Base-by-base conservation (phyloP, 92 coral and sea anemone species). In the Scolanthus callimorphus region DNA sequence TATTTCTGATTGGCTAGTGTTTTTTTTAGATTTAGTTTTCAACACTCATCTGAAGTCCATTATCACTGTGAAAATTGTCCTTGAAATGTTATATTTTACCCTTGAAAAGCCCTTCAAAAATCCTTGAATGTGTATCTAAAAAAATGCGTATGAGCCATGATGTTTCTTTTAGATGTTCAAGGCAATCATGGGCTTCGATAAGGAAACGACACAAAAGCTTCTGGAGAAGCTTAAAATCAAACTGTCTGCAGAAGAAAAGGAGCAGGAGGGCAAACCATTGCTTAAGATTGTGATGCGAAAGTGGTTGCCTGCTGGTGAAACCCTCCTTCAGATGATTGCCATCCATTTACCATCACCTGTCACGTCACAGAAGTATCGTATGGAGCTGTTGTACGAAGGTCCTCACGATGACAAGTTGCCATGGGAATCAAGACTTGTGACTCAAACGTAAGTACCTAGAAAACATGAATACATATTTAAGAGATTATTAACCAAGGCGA, bases 261-360 rank as follows among this genome's bases (percentile, higher is more conserved):
- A 88, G 0, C 29, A 45, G 23, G 98, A 92, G 39, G 98, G 98
- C 25, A 92, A 92, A 49, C 96, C 94, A 2, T 74, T 92, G 45
- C 46, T 92, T 58, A 92, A 92, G 63, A 69, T 71, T 53, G 78
- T 59, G 19, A 92, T 92, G 98, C 80, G 92, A 20, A 70, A 77
- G 28, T 92, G 98, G 98, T 80, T 92, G 1, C 90, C 92, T 37
- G 98, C 98, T 11, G 98, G 98, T 0, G 98, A 92, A 1, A 81
- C 98, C 10, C 17, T 92, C 71, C 90, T 92, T 41, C 96, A 92
- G 80, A 92, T 92, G 98, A 92, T 92, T 56, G 83, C 96, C 74
- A 94, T 94, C 60, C 99, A 94, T 65, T 77, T 94, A 48, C 99
- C 99, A 10, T 94, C 99, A 1, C 99, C 99, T 39, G 99, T 94